Evolutionary conservation across 2,113 vertebrate species (phyloP).

Genomic region (Melanostigma gelatinosum): DNA sequence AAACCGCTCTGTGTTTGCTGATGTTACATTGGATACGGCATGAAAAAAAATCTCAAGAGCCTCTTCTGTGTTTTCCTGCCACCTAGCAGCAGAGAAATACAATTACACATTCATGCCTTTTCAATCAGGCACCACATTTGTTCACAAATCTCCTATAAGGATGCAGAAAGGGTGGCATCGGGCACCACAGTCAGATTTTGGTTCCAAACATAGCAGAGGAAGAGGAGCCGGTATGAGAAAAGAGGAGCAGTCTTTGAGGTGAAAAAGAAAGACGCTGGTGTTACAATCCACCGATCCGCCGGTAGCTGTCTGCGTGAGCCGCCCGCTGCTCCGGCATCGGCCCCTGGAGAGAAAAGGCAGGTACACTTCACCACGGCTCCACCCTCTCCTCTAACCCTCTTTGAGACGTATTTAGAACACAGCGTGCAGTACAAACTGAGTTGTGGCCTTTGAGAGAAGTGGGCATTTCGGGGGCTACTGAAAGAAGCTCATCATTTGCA

Average conservation of each 20-base stretch:
- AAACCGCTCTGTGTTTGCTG: not conserved
- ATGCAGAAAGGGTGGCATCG: constrained; percentile 7
- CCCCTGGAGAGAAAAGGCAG: constrained; percentile 91
- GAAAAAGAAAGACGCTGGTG: constrained; percentile 47
- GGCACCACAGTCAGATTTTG: constrained; percentile 12
- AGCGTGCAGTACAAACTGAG: not conserved
- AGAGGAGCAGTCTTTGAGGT: constrained; percentile 2
- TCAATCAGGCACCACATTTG: constrained; percentile 24
- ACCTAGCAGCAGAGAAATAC: constrained; percentile 52
- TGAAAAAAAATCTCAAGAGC: constrained; percentile 14
- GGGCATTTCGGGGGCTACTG: not conserved
- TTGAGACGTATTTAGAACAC: not conserved
- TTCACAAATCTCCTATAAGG: constrained; percentile 46
- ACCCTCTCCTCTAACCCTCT: constrained; percentile 28
- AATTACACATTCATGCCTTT: constrained; percentile 51
- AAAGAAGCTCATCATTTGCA: not conserved
- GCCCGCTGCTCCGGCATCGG: constrained; percentile 89
- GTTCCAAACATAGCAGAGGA: constrained; percentile 17
- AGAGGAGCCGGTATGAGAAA: constrained; percentile 33
- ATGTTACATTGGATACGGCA: not conserved
- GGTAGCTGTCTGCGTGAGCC: constrained; percentile 91
- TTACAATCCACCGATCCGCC: constrained; percentile 94
- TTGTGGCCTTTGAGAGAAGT: no score
- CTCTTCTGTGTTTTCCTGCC: constrained; percentile 51
- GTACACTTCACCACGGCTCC: constrained; percentile 88